phyloP scores from a whole-genome alignment of 2,888 invertebrate genomes.

The Digitonthophagus gazella region DNA sequence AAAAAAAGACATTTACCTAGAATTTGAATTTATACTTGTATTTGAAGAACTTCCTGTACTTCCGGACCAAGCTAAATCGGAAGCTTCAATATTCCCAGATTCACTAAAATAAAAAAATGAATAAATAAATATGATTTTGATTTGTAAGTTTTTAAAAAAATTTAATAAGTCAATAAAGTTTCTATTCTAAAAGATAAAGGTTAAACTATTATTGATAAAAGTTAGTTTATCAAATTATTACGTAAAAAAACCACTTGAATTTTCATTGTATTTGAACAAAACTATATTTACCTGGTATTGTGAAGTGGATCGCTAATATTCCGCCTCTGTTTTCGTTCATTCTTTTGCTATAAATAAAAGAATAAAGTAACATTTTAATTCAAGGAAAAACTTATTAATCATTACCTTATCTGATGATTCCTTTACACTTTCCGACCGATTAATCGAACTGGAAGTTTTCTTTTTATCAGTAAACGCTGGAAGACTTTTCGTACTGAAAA shows the following conservation, averaged over 20 bases:
- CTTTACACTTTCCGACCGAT: conserved; percentile 51
- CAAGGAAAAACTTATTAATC: not conserved
- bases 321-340: conserved; percentile 65
- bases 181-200: not conserved
- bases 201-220: too few relatives aligned
- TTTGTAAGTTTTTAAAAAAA: not conserved
- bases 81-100: conserved; percentile 62
- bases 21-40: conserved; percentile 59
- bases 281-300: conserved; percentile 62
- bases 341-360: conserved; percentile 23
- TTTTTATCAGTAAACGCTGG: conserved; percentile 46
- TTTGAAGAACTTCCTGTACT: conserved; percentile 70
- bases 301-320: conserved; percentile 81
- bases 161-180: not conserved
- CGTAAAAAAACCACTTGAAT: not conserved
- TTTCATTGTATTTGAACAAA: not conserved
- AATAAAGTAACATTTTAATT: not conserved
- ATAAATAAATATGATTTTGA: too few relatives aligned
- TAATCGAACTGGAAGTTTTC: conserved; percentile 45
- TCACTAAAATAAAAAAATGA: conserved; percentile 55
- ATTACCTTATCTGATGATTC: conserved; percentile 50
- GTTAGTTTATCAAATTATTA: too few relatives aligned
- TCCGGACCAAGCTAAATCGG: conserved; percentile 47
- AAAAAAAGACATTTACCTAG: conserved; percentile 48
- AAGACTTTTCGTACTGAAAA: conserved; percentile 46